Conservation (phyloP, 1,140 invertebrate species). For the Lethocerus indicus region DNA sequence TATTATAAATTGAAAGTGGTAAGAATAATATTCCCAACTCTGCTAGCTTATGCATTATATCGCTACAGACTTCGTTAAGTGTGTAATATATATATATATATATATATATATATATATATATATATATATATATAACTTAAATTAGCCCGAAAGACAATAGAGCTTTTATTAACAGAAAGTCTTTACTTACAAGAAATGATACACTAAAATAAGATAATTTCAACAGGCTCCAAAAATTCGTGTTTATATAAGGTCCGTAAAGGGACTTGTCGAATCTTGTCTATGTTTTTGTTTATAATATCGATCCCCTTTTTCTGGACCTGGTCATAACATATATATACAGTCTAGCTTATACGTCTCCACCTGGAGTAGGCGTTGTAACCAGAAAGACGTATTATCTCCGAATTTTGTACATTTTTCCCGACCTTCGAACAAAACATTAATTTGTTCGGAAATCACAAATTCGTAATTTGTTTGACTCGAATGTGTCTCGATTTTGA, state of each 20-base stretch:
- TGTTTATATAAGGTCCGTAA: neutral
- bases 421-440: no score
- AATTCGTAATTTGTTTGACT: neutral
- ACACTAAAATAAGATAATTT: no score
- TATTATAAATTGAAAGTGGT: no score
- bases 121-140: neutral
- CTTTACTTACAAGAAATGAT: neutral
- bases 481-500: neutral
- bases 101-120: slow-evolving; percentile 5
- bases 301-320: neutral
- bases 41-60: no score
- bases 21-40: no score
- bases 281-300: neutral
- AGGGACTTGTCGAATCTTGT: neutral
- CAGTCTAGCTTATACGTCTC: neutral
- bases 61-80: no score
- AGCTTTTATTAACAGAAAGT: neutral
- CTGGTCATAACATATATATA: neutral
- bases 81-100: no score
- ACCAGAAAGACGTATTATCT: no score
- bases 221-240: neutral
- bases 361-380: no score
- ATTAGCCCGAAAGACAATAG: neutral
- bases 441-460: neutral
- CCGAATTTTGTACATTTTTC: no score